A percentile compares a stretch with the other conserved stretches of the same genome.
Conservation (phyloP, 2,113 vertebrate species). For the Onychorhynchus coronatus region DNA sequence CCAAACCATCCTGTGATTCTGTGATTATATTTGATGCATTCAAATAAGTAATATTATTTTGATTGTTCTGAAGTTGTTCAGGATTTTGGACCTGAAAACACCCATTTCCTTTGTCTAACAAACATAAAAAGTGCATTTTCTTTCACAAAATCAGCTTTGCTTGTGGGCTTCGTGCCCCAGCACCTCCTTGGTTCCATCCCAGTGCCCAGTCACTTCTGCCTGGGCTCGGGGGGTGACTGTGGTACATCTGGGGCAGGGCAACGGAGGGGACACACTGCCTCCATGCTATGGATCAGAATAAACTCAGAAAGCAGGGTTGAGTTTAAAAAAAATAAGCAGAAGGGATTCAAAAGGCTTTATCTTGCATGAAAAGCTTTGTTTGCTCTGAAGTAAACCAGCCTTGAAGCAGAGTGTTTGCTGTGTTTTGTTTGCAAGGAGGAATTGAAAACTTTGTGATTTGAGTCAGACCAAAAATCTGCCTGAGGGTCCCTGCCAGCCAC, state of each 20-base stretch:
- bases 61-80: background rate
- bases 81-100: background rate
- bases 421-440: background rate
- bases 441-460: background rate
- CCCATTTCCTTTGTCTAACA: background rate
- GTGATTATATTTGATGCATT: background rate
- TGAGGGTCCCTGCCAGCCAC: background rate
- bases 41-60: background rate
- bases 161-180: background rate
- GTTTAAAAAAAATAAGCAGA: background rate
- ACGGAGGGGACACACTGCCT: background rate
- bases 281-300: background rate
- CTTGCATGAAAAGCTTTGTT: background rate
- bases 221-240: accelerated
- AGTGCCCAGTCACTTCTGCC: background rate
- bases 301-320: background rate
- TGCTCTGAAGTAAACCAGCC: background rate
- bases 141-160: background rate
- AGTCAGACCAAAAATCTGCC: background rate
- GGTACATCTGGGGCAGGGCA: background rate
- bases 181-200: background rate
- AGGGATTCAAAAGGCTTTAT: background rate
- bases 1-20: background rate
- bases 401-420: background rate
- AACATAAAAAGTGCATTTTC: background rate